phyloP scores from a whole-genome alignment of 2,888 invertebrate genomes.

The Slavum lentiscoides region DNA sequence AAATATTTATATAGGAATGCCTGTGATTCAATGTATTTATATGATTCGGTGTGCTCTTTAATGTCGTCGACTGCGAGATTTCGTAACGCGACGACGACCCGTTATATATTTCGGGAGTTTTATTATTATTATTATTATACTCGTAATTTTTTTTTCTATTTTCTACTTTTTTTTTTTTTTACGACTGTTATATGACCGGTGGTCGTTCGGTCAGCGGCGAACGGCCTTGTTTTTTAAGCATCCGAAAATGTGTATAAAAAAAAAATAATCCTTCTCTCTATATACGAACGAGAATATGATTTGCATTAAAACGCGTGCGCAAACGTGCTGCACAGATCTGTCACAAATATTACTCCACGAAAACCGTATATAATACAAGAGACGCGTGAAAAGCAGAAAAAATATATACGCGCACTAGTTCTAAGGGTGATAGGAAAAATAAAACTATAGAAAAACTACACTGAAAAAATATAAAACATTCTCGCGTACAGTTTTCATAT shows the following conservation, averaged over 20 bases:
- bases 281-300: not conserved
- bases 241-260: conserved; percentile 8
- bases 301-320: conserved; percentile 3
- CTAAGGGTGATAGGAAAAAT: conserved; percentile 8
- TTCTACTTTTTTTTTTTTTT: not conserved
- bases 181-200: conserved; percentile 21
- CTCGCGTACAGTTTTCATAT: not conserved
- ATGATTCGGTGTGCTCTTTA: no score
- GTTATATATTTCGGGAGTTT: conserved; percentile 18
- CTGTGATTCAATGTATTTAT: no score
- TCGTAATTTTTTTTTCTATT: no score
- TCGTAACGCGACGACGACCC: conserved; percentile 16
- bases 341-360: not conserved
- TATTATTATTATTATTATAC: not conserved
- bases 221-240: conserved; percentile 17
- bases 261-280: not conserved
- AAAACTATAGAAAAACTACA: not conserved
- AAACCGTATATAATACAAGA: not conserved
- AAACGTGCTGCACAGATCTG: not conserved
- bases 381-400: not conserved
- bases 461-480: not conserved
- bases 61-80: conserved; percentile 13
- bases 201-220: conserved; percentile 11
- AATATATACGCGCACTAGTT: no score
- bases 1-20: no score